phyloP scores from a whole-genome alignment of 2,888 invertebrate genomes.

The Drosophila setosimentum region DNA sequence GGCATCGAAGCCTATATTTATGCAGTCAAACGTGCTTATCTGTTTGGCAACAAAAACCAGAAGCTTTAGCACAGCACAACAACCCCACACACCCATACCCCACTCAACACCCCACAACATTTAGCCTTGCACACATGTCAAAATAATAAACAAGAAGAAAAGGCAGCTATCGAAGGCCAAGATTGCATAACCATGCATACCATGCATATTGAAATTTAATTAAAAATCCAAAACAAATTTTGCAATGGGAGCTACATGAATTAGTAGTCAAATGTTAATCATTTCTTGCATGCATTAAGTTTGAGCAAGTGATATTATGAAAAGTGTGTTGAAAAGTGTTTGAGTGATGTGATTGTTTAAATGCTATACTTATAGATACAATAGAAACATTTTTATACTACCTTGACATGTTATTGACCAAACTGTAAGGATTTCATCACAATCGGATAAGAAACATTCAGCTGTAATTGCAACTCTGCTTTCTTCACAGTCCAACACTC shows the following conservation, averaged over 20 bases:
- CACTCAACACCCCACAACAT: neutral
- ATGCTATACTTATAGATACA: neutral
- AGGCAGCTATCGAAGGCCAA: neutral
- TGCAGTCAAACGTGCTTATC: conserved; percentile 73
- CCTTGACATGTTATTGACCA: neutral
- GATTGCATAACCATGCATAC: neutral
- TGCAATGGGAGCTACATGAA: neutral
- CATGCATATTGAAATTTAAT: neutral
- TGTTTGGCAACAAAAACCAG: conserved; percentile 22
- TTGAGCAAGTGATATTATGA: neutral
- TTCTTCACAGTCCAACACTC: neutral
- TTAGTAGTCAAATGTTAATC: neutral
- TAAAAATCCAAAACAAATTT: neutral
- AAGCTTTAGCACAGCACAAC: conserved; percentile 2
- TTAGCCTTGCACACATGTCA: neutral
- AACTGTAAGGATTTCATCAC: too few relatives aligned
- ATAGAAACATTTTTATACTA: neutral
- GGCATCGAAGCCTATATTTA: conserved; percentile 67
- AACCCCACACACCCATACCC: neutral
- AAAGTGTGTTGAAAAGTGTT: neutral
- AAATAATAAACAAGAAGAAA: conserved; percentile 1
- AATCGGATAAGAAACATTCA: neutral
- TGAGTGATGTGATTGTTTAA: neutral
- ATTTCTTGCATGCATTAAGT: neutral
- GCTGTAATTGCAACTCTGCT: neutral